Conservation (phyloP, 2,113 vertebrate species). For the Neodon shergylaensis region DNA sequence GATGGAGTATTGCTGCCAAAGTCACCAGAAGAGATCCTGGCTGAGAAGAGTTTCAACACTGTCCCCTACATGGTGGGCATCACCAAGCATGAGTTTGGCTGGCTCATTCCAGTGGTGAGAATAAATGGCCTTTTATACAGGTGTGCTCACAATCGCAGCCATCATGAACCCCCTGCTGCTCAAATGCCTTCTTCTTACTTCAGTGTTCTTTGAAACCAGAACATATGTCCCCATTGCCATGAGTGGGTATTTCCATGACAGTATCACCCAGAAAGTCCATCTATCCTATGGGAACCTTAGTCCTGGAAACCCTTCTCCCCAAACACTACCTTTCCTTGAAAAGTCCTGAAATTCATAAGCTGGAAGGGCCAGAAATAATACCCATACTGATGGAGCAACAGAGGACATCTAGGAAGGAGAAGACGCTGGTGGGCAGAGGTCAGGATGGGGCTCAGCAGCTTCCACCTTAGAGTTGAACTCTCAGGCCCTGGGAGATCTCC, state of each 20-base stretch:
- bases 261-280: not conserved
- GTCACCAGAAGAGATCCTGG: constrained; percentile 38
- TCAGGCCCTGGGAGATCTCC: accelerated
- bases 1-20: constrained; percentile 64
- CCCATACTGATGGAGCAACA: not conserved
- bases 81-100: constrained; percentile 75
- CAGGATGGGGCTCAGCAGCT: no score
- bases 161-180: accelerated
- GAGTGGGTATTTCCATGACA: not conserved
- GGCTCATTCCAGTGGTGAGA: constrained; percentile 63
- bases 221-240: not conserved
- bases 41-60: constrained; percentile 45
- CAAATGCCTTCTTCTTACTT: accelerated
- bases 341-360: not conserved
- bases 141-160: not conserved
- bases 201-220: not conserved
- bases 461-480: accelerated
- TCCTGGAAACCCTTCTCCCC: accelerated
- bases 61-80: constrained; percentile 60
- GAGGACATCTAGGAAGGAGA: not conserved
- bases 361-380: not conserved
- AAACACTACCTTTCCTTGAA: not conserved
- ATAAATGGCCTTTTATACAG: no score
- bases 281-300: no score
- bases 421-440: not conserved